These are phyloP conservation scores for Nomada lathburiana DNA, from an alignment of 2,888 invertebrate genomes.

Conservation along the genomic window DNA sequence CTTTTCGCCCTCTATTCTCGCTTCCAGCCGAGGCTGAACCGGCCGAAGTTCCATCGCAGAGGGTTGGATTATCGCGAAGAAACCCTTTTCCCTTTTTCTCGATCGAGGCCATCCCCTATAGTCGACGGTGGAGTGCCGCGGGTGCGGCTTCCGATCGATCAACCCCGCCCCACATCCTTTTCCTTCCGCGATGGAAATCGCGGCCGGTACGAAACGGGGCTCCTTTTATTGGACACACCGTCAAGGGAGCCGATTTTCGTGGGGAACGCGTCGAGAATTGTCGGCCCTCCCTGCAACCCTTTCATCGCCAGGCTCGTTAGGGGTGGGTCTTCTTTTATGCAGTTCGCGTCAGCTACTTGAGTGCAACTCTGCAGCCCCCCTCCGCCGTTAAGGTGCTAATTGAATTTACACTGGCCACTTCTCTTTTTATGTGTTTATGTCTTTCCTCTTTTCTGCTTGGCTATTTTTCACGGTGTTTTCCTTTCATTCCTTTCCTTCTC, in stretches of 20 bases:
- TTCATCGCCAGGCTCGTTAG: constrained; percentile 39
- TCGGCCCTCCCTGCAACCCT: constrained; percentile 40
- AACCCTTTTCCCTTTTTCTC: constrained; percentile 43
- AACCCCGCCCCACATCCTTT: constrained; percentile 57
- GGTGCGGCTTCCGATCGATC: constrained; percentile 67
- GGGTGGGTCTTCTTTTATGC: constrained; percentile 39
- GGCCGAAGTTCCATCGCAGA: constrained; percentile 23
- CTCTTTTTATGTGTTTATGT: not conserved
- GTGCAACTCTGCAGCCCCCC: constrained; percentile 22
- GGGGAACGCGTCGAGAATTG: constrained; percentile 41
- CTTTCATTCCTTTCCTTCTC: not conserved
- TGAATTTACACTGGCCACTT: constrained; percentile 45
- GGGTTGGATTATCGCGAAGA: constrained; percentile 39
- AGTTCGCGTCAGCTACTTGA: constrained; percentile 51
- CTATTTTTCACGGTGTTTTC: not conserved
- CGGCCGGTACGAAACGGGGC: constrained; percentile 26
- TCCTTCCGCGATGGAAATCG: constrained; percentile 66
- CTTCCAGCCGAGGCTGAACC: constrained; percentile 27
- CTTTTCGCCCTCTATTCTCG: constrained; percentile 44
- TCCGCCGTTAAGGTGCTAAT: constrained; percentile 51
- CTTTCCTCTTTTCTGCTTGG: not conserved
- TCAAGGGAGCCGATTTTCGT: constrained; percentile 46
- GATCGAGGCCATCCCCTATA: not conserved
- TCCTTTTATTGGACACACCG: constrained; percentile 47
- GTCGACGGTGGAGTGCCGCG: constrained; percentile 21